phyloP scores from a whole-genome alignment of 2,113 vertebrate genomes.

The Noctilio leporinus region DNA sequence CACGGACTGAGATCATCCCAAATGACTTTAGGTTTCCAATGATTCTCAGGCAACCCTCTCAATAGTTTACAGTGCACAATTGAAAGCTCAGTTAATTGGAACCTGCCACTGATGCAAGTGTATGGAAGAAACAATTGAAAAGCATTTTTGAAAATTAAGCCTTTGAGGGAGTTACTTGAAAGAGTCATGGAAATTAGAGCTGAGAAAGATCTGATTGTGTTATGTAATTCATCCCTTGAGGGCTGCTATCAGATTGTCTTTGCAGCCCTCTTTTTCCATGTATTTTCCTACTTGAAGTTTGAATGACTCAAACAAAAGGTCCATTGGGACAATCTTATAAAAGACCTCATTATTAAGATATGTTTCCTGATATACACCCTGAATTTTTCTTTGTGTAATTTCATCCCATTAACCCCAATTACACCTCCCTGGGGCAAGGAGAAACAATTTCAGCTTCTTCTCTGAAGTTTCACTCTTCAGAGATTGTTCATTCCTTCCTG shows the following conservation, averaged over 20 bases:
- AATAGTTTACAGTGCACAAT: background rate
- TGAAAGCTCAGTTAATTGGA: background rate
- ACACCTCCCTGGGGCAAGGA: conserved; percentile 13
- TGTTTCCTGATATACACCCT: conserved; percentile 32
- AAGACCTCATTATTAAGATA: conserved; percentile 41
- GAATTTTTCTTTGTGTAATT: conserved; percentile 48
- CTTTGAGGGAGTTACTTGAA: conserved; percentile 20
- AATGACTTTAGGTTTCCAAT: background rate
- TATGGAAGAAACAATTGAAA: background rate
- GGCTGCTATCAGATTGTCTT: background rate
- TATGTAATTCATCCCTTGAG: conserved; percentile 20
- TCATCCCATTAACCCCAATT: conserved; percentile 49
- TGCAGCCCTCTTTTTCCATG: background rate
- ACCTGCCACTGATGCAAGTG: background rate
- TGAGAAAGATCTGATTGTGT: conserved; percentile 34
- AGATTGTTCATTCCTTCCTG: background rate
- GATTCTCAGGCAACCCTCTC: background rate
- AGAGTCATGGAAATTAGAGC: conserved; percentile 39
- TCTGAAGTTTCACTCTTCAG: background rate
- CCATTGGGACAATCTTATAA: conserved; percentile 40
- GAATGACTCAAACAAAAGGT: conserved; percentile 51
- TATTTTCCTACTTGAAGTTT: conserved; percentile 57
- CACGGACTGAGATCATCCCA: background rate
- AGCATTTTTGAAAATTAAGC: conserved; percentile 22
- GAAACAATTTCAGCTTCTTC: conserved; percentile 18